Evolutionary conservation across 2,113 vertebrate genomes (phyloP).

Genomic region (Tyto alba): DNA sequence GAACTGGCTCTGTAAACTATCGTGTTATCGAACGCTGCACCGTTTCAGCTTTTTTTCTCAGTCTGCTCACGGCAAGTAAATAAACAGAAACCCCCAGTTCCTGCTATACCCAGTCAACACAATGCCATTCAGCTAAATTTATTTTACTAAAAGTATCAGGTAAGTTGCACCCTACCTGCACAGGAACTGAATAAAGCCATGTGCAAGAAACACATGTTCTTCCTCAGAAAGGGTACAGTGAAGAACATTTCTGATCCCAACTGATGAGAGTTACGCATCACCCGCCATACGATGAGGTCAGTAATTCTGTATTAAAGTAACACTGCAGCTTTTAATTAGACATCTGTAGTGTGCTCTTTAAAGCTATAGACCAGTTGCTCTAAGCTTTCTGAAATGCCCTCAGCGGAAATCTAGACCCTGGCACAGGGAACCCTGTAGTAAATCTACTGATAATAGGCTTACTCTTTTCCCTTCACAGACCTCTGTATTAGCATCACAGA

Average conservation of each 20-base stretch:
- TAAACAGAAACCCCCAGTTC: background rate
- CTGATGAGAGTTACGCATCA: background rate
- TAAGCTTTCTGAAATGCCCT: background rate
- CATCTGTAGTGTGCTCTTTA: background rate
- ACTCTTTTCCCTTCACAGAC: background rate
- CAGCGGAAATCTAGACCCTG: constrained; percentile 11
- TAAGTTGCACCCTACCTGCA: background rate
- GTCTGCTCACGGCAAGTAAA: background rate
- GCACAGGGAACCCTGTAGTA: background rate
- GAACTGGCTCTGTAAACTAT: background rate
- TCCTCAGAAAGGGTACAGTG: background rate
- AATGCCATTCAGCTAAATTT: background rate
- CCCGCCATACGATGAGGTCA: background rate
- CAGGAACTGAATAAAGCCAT: background rate
- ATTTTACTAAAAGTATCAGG: background rate
- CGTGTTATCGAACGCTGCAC: background rate
- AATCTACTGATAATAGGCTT: constrained; percentile 39
- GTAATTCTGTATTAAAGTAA: constrained; percentile 9
- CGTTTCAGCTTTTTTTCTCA: background rate
- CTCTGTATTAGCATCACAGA: background rate
- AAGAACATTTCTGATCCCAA: background rate
- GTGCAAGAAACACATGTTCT: background rate
- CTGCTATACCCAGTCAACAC: background rate
- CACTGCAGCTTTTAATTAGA: constrained; percentile 9
- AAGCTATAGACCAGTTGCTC: background rate